Conservation (phyloP, 1,140 invertebrate species). For the Lutraria rhynchaena region DNA sequence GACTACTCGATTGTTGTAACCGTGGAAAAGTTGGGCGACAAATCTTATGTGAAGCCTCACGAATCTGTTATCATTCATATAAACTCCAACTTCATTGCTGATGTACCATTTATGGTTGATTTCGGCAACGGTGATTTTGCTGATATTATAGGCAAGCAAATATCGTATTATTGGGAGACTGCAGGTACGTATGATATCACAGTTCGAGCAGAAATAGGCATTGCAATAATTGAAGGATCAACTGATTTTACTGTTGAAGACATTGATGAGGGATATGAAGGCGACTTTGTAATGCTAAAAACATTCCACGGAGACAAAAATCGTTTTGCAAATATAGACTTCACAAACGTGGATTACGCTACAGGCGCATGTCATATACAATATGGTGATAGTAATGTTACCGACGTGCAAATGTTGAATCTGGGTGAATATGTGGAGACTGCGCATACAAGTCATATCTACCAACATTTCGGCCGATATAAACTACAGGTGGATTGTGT, state of each 20-base stretch:
- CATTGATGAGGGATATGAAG: slow-evolving; percentile 72
- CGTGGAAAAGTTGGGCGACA: slow-evolving; percentile 51
- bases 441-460: slow-evolving; percentile 14
- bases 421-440: slow-evolving; percentile 54
- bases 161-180: slow-evolving; percentile 71
- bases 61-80: slow-evolving; percentile 72
- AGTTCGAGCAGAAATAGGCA: slow-evolving; percentile 66
- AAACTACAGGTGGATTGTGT: slow-evolving; percentile 49
- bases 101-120: slow-evolving; percentile 66
- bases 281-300: slow-evolving; percentile 66
- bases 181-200: slow-evolving; percentile 70
- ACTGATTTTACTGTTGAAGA: slow-evolving; percentile 64
- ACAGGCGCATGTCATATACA: slow-evolving; percentile 41
- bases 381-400: slow-evolving; percentile 55
- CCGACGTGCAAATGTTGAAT: slow-evolving; percentile 58
- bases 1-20: slow-evolving; percentile 49
- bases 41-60: slow-evolving; percentile 70
- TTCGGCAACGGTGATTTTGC: slow-evolving; percentile 73
- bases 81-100: slow-evolving; percentile 56
- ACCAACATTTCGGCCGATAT: slow-evolving; percentile 59
- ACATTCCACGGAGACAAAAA: slow-evolving; percentile 50
- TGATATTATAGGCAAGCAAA: slow-evolving; percentile 52
- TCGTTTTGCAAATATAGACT: slow-evolving; percentile 32
- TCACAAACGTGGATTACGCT: slow-evolving; percentile 46
- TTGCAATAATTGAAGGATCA: slow-evolving; percentile 49